phyloP scores from a whole-genome alignment of 1,140 invertebrate genomes.

The Zaprionus vittiger region DNA sequence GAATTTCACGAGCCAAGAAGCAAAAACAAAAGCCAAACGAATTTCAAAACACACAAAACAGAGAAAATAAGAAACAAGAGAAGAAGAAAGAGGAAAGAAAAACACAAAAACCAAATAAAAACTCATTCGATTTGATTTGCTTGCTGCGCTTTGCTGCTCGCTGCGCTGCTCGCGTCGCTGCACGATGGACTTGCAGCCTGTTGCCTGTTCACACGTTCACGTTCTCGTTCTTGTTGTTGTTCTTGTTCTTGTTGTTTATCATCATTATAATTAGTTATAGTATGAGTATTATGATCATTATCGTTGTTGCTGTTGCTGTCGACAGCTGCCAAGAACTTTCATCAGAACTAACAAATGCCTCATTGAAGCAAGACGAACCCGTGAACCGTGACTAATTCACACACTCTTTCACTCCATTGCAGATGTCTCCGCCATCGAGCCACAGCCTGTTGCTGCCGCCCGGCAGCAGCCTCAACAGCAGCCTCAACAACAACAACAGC shows the following conservation, averaged over 20 bases:
- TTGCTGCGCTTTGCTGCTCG: constrained; percentile 78
- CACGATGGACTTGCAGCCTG: constrained; percentile 46
- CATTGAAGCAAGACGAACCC: not conserved
- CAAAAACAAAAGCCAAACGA: constrained; percentile 64
- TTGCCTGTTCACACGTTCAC: constrained; percentile 42
- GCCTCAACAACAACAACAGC: constrained; percentile 42
- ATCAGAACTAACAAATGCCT: constrained; percentile 46
- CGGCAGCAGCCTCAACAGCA: constrained; percentile 46
- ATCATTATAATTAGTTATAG: not conserved
- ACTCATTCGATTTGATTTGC: constrained; percentile 79
- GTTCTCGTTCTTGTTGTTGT: constrained; percentile 22
- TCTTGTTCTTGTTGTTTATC: constrained; percentile 22
- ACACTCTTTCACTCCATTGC: constrained; percentile 47
- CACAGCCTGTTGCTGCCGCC: constrained; percentile 71
- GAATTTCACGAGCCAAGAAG: not conserved
- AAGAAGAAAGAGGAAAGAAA: not conserved
- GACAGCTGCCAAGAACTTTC: constrained; percentile 45
- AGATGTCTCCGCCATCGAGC: constrained; percentile 86
- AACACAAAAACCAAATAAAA: constrained; percentile 37
- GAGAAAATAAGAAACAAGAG: not conserved
- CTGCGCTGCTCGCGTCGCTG: constrained; percentile 47
- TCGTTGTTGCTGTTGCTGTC: constrained; percentile 21
- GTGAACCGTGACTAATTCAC: not conserved
- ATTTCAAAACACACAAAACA: constrained; percentile 66
- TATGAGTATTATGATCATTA: not conserved